Evolutionary conservation across 2,113 vertebrate species (phyloP).

Genomic region (Sturnira hondurensis): DNA sequence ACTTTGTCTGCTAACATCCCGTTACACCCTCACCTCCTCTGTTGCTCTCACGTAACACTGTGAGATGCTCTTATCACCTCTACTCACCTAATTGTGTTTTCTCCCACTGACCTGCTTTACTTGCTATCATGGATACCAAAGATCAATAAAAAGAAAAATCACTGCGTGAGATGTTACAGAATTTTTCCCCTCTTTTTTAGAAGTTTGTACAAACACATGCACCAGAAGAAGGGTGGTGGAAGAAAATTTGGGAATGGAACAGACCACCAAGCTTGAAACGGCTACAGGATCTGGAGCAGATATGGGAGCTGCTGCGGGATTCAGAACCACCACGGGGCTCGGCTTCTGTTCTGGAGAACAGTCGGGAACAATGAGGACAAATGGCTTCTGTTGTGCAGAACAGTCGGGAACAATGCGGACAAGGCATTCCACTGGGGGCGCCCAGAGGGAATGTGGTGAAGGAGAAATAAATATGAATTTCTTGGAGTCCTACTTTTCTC

Average conservation of each 20-base stretch:
- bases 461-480: constrained; percentile 56
- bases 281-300: neutral
- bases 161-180: neutral
- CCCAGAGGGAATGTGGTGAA: constrained; percentile 29
- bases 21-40: neutral
- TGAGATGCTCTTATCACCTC: neutral
- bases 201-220: constrained; percentile 45
- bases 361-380: constrained; percentile 36
- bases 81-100: neutral
- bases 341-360: neutral
- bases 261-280: constrained; percentile 22
- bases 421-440: constrained; percentile 58
- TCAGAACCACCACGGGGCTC: neutral
- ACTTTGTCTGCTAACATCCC: neutral
- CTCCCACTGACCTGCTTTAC: neutral
- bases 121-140: neutral
- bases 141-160: neutral
- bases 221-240: constrained; percentile 22
- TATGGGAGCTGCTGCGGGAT: neutral
- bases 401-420: constrained; percentile 39
- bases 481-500: constrained; percentile 71
- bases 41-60: neutral
- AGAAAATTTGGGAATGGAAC: constrained; percentile 30
- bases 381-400: neutral
- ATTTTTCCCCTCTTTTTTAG: constrained; percentile 42